Conservation (phyloP, 2,797 vertebrate genomes). For the Macroramphosus scolopax region DNA sequence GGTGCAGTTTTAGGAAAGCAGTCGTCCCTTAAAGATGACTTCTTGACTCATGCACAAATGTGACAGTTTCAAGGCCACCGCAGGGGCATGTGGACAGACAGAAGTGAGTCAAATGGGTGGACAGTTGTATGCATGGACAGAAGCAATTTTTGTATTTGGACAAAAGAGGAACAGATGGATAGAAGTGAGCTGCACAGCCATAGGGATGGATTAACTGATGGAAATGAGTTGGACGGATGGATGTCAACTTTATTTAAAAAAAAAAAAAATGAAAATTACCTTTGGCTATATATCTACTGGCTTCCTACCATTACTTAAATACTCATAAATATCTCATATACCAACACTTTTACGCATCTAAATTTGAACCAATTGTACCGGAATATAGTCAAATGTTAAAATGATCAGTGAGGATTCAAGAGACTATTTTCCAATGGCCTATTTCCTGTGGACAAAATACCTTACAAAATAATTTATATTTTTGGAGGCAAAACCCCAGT, state of each 20-base stretch:
- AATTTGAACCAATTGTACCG: background rate
- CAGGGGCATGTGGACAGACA: constrained; percentile 6
- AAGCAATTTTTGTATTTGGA: constrained; percentile 3
- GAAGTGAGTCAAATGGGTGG: constrained; percentile 4
- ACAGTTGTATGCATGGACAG: constrained; percentile 2
- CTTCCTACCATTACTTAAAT: background rate
- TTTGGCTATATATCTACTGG: background rate
- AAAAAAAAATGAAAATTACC: background rate
- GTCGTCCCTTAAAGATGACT: constrained; percentile 5
- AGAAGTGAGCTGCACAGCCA: background rate
- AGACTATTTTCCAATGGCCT: too few species aligned
- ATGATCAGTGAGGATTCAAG: too few species aligned
- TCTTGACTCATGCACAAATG: constrained; percentile 24
- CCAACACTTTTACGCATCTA: background rate
- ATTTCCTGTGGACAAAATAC: too few species aligned
- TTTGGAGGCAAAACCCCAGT: too few species aligned
- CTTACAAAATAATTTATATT: too few species aligned
- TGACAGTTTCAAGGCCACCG: constrained; percentile 18
- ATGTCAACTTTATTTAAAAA: background rate
- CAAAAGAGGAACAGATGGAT: background rate
- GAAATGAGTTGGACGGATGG: constrained; percentile 2
- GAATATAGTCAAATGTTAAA: background rate
- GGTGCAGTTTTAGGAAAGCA: background rate
- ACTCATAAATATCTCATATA: background rate
- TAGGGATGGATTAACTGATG: background rate